Evolutionary conservation across 2,113 vertebrate species (phyloP).

Genomic region (Urocolius indicus): DNA sequence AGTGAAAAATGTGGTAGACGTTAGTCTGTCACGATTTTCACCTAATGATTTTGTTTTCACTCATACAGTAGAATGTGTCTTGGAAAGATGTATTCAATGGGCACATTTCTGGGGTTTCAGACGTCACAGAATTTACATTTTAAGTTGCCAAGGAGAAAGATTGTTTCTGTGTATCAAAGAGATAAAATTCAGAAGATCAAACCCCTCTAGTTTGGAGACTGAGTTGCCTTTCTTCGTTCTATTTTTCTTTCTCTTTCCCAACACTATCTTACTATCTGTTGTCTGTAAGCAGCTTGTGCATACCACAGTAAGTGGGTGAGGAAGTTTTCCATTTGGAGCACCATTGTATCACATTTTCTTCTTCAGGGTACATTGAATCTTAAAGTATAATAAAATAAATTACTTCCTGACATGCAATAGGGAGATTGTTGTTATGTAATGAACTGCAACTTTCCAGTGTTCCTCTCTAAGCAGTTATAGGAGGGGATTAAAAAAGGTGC

Average conservation of each 20-base stretch:
- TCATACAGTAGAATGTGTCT: neutral
- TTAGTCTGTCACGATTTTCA: neutral
- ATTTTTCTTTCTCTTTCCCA: neutral
- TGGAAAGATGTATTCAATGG: neutral
- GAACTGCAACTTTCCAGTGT: neutral
- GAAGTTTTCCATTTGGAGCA: neutral
- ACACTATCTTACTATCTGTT: neutral
- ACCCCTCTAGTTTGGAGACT: neutral
- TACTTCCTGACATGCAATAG: neutral
- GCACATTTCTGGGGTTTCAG: neutral
- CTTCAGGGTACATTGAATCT: neutral
- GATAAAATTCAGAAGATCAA: neutral
- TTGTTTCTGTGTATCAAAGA: neutral
- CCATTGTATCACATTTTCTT: neutral
- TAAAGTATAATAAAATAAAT: neutral
- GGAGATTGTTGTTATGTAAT: neutral
- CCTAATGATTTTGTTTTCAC: neutral
- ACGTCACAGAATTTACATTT: neutral
- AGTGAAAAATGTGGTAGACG: neutral
- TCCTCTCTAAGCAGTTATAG: neutral
- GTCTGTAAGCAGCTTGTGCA: neutral
- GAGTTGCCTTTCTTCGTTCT: neutral
- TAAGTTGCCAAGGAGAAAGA: neutral
- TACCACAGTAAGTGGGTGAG: neutral
- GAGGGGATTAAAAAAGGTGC: neutral